Percentiles rank a stretch among this genome's conserved stretches.
Evolutionary conservation across 2,888 invertebrate genomes (phyloP).

Genomic region (Drosophila rubida): DNA sequence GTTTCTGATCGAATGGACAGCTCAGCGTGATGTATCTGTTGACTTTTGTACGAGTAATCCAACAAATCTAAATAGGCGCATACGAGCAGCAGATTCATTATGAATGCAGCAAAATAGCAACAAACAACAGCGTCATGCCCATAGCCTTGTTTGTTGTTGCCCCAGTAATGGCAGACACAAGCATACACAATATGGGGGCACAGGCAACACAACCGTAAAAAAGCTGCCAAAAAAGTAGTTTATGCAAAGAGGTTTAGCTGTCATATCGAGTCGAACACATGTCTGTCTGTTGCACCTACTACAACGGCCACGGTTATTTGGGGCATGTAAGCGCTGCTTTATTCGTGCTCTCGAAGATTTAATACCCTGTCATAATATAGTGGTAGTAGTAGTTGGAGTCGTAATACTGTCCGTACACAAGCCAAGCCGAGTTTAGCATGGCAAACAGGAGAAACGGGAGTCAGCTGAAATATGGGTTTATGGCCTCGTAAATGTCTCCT

Average conservation of each 20-base stretch:
- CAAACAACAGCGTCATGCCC: conserved; percentile 3
- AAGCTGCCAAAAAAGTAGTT: conserved; percentile 44
- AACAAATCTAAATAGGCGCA: conserved; percentile 31
- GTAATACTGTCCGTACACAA: not conserved
- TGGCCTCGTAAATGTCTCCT: conserved; percentile 18
- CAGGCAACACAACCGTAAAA: conserved; percentile 14
- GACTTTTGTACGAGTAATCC: conserved; percentile 42
- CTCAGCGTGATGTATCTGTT: conserved; percentile 20
- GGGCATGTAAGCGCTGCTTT: conserved; percentile 10
- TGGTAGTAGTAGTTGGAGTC: not conserved
- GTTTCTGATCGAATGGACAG: conserved; percentile 40
- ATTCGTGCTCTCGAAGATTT: conserved; percentile 26
- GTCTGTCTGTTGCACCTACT: conserved; percentile 23
- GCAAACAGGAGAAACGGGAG: not conserved
- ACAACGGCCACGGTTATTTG: conserved; percentile 26
- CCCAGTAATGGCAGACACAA: conserved; percentile 32
- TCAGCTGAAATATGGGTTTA: conserved; percentile 19
- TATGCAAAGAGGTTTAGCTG: conserved; percentile 43
- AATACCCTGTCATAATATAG: conserved; percentile 19
- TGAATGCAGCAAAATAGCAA: conserved; percentile 37
- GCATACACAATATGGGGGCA: too few species aligned
- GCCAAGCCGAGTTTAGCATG: not conserved
- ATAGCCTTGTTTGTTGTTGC: conserved; percentile 24
- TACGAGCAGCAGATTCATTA: conserved; percentile 24
- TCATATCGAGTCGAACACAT: conserved; percentile 39